phyloP scores from a whole-genome alignment of 1,140 invertebrate species.

The Drosophila navojoa region DNA sequence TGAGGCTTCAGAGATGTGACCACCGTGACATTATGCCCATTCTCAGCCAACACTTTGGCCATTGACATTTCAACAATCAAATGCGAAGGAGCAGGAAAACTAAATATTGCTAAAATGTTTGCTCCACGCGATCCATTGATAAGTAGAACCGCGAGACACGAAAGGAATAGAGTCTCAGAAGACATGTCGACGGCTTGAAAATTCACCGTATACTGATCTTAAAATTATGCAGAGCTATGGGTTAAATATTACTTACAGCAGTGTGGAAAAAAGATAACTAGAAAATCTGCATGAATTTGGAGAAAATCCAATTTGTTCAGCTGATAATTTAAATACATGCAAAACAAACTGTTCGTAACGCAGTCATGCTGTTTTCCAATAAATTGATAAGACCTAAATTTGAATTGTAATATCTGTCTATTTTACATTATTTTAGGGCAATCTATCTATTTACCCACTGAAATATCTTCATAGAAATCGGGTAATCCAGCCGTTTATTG shows the following conservation, averaged over 20 bases:
- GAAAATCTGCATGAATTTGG: no score
- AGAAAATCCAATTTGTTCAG: no score
- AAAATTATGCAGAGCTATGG: neutral
- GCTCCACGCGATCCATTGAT: constrained; percentile 25
- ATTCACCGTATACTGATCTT: neutral
- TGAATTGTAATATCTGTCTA: no score
- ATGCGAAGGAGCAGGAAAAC: constrained; percentile 57
- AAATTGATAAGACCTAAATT: no score
- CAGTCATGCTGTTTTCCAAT: no score
- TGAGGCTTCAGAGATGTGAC: constrained; percentile 51
- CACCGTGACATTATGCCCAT: constrained; percentile 71
- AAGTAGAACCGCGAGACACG: constrained; percentile 8
- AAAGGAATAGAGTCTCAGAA: neutral
- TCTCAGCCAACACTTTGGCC: constrained; percentile 56
- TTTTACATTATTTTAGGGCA: no score
- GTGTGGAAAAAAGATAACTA: no score
- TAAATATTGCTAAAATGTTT: constrained; percentile 66
- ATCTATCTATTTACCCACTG: no score
- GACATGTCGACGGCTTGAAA: neutral
- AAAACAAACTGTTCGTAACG: no score
- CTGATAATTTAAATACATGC: no score
- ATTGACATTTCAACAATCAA: constrained; percentile 67
- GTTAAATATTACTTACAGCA: neutral
- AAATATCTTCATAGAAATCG: no score
- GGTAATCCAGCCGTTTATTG: no score